These are phyloP conservation scores for Cephus nigrinus DNA, from an alignment of 2,888 invertebrate genomes.

Conservation along the genomic window DNA sequence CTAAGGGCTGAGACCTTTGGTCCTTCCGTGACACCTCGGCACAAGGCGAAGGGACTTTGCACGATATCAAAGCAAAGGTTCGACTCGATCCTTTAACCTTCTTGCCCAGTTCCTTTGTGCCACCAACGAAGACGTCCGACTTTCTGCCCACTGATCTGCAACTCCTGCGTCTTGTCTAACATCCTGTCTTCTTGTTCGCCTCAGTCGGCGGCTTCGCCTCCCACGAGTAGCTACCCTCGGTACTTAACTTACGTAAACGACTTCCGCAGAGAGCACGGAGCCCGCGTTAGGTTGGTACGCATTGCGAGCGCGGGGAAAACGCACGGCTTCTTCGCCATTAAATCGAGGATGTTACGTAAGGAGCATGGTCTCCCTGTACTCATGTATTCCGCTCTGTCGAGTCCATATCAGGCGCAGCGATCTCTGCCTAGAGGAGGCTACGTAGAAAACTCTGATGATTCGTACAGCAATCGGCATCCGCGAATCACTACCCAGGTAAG, in stretches of 20 bases:
- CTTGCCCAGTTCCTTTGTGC: neutral
- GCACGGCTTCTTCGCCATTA: no score
- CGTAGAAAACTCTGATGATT: no score
- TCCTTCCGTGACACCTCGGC: neutral
- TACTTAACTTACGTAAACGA: no score
- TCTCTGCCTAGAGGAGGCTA: no score
- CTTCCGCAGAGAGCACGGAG: no score
- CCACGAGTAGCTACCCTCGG: no score
- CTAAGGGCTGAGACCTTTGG: neutral
- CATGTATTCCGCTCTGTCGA: neutral
- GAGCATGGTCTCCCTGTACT: neutral
- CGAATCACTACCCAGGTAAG: no score
- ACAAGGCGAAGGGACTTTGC: no score
- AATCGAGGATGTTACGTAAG: neutral
- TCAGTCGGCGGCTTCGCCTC: conserved; percentile 1
- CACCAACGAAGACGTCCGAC: conserved; percentile 9
- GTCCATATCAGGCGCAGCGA: no score
- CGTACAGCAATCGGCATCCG: no score
- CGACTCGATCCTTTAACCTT: conserved; percentile 13
- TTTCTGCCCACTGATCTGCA: conserved; percentile 38
- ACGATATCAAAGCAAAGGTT: neutral
- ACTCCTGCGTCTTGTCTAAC: conserved; percentile 28
- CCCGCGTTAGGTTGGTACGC: no score
- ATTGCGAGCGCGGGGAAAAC: no score
- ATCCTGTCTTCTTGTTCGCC: conserved; percentile 16